Evolutionary conservation across 2,888 invertebrate genomes (phyloP).

Genomic region (Hemaris fuciformis): DNA sequence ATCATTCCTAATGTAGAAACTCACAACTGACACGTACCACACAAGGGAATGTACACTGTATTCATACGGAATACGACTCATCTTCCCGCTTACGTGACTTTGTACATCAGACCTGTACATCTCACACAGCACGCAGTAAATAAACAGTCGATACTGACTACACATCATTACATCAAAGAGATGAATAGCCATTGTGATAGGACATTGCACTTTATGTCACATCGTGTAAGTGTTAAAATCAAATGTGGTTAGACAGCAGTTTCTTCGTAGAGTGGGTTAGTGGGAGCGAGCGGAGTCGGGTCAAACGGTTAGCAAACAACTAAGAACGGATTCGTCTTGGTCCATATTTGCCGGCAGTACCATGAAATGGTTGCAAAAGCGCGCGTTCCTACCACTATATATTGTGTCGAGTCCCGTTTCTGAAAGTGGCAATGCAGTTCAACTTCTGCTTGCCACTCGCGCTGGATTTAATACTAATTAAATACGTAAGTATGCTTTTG

Average conservation of each 20-base stretch:
- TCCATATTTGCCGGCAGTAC: slow-evolving; percentile 55
- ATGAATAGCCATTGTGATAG: slow-evolving; percentile 57
- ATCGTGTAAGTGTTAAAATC: slow-evolving; percentile 53
- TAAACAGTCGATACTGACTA: slow-evolving; percentile 78
- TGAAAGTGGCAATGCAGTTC: slow-evolving; percentile 43
- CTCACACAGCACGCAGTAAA: slow-evolving; percentile 56
- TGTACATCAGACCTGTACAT: slow-evolving; percentile 38
- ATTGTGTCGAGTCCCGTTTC: slow-evolving; percentile 53
- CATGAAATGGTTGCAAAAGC: slow-evolving; percentile 67
- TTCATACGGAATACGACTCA: slow-evolving; percentile 31
- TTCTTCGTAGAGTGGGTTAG: slow-evolving; percentile 73
- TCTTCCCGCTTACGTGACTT: slow-evolving; percentile 31
- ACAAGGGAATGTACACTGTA: slow-evolving; percentile 33
- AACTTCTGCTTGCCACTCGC: slow-evolving; percentile 20
- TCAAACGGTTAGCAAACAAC: slow-evolving; percentile 74
- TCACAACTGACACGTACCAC: slow-evolving; percentile 27
- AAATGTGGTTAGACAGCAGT: slow-evolving; percentile 34
- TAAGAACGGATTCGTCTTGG: slow-evolving; percentile 64
- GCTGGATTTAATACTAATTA: neutral
- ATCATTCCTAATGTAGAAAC: slow-evolving; percentile 25
- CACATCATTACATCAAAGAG: slow-evolving; percentile 75
- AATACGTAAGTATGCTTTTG: neutral
- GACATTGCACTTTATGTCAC: slow-evolving; percentile 57
- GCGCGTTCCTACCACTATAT: slow-evolving; percentile 39
- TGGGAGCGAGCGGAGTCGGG: slow-evolving; percentile 68